Evolutionary conservation across 2,113 vertebrate species (phyloP), one percentile per base, ranked within the genome.

Genomic region (Tenrec ecaudatus): DNA sequence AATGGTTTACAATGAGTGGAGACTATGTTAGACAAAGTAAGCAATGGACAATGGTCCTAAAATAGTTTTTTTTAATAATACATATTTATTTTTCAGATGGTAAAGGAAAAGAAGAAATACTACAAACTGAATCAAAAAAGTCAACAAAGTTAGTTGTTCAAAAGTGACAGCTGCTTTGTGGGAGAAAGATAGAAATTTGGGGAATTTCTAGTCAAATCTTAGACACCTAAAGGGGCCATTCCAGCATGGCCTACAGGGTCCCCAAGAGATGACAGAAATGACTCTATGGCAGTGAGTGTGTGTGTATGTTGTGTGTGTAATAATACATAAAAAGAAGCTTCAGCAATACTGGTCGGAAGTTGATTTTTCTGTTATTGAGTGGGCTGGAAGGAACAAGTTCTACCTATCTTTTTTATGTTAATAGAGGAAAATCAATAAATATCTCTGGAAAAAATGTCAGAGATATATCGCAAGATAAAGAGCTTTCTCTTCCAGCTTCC

Each of bases 91-190:
- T 57, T 78, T 80, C 68, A 62, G 23, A 62, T n/a, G 29, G 6
- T 0, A 77, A 75, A 92, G 78, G 3, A 40, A 85, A 96, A 84
- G 16, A 91, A 87, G 23, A 88, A 20, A 53, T 66, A 88, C 73
- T 68, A 6, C 80, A 75, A 82, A 31, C 17, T 6, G 86, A 3
- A n/a, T 19, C 62, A 68, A 92, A 87, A 82, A 9, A 4, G 2
- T 78, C 36, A 38, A 33, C 25, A 86, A 86, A 68, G 29, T 87
- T 66, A 91, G 22, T 40, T 4, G 47, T 53, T 53, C 47, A 53
- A 53, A 53, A 53, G 47, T 10, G 47, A 53, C 47, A 53, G 47
- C 47, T 53, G 47, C 47, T 53, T 14, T 53, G 47, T 53, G 47
- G 47, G 47, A 53, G 9, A 53, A 53, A 53, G 47, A 53, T 53